A percentile compares a stretch with the other conserved stretches of the same genome.
phyloP scores from a whole-genome alignment of 1,140 invertebrate genomes.

The Heliconius hewitsoni region DNA sequence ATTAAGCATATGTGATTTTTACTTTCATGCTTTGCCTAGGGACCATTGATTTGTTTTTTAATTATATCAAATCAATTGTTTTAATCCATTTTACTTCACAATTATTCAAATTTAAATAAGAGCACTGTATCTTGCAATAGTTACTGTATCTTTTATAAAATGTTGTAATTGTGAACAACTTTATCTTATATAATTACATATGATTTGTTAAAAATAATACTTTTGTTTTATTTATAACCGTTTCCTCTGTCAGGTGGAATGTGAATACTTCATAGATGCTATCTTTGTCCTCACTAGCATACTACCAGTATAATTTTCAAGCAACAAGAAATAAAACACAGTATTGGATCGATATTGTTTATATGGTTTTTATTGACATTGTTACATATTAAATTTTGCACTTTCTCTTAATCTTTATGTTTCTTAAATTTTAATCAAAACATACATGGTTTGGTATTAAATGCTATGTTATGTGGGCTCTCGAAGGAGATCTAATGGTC shows the following conservation, averaged over 20 bases:
- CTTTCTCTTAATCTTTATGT: conserved; percentile 74
- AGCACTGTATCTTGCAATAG: neutral
- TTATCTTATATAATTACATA: neutral
- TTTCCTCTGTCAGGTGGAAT: conserved; percentile 54
- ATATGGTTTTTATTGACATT: conserved; percentile 79
- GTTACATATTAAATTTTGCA: conserved; percentile 80
- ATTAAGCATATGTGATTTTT: too few relatives aligned
- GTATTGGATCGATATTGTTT: conserved; percentile 71
- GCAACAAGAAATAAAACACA: conserved; percentile 54
- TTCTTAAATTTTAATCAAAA: conserved; percentile 76
- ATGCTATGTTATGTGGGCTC: conserved; percentile 75
- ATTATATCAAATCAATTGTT: too few relatives aligned
- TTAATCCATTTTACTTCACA: too few relatives aligned
- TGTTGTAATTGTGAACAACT: neutral
- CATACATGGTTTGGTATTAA: conserved; percentile 80
- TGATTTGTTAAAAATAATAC: neutral
- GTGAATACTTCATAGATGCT: conserved; percentile 57
- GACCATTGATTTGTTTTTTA: too few relatives aligned
- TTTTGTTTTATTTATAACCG: neutral
- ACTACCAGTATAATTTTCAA: conserved; percentile 45
- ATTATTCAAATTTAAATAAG: too few relatives aligned
- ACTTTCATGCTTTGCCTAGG: too few relatives aligned
- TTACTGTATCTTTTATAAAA: neutral
- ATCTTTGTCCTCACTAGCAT: conserved; percentile 45
- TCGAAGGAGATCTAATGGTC: conserved; percentile 64